Conservation (phyloP, 2,888 invertebrate genomes). For the Gymnoscelis rufifasciata region DNA sequence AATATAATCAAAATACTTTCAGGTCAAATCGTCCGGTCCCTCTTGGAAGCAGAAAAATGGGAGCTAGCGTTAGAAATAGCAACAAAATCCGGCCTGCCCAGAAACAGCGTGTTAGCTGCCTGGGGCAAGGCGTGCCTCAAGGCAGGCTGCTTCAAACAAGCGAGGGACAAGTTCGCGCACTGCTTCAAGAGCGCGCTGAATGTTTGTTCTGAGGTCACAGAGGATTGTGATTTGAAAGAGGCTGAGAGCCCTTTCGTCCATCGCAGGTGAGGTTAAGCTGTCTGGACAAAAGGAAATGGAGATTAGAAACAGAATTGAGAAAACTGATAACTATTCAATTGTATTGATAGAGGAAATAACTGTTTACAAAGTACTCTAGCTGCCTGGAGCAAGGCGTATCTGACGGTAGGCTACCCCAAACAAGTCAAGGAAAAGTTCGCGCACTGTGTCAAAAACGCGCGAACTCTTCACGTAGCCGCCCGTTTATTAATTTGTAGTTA, state of each 20-base stretch:
- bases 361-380: too few relatives aligned
- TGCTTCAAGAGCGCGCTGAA: constrained; percentile 65
- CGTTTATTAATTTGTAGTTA: too few relatives aligned
- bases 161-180: constrained; percentile 84
- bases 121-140: constrained; percentile 92
- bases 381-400: too few relatives aligned
- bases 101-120: constrained; percentile 89
- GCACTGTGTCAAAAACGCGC: too few relatives aligned
- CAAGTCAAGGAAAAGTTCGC: too few relatives aligned
- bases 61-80: constrained; percentile 90
- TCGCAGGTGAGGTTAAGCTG: constrained; percentile 7
- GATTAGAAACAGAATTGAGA: too few relatives aligned
- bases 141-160: constrained; percentile 87
- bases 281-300: too few relatives aligned
- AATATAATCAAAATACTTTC: constrained; percentile 30
- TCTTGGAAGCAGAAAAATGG: constrained; percentile 93
- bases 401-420: too few relatives aligned
- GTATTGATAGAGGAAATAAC: too few relatives aligned
- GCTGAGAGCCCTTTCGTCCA: constrained; percentile 57
- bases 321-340: too few relatives aligned
- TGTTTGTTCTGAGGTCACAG: constrained; percentile 51
- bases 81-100: constrained; percentile 90
- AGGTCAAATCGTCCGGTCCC: constrained; percentile 83
- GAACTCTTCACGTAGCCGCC: too few relatives aligned
- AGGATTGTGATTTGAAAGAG: constrained; percentile 63